Conservation (phyloP, 1,140 invertebrate species). For the Rhizoglyphus robini region DNA sequence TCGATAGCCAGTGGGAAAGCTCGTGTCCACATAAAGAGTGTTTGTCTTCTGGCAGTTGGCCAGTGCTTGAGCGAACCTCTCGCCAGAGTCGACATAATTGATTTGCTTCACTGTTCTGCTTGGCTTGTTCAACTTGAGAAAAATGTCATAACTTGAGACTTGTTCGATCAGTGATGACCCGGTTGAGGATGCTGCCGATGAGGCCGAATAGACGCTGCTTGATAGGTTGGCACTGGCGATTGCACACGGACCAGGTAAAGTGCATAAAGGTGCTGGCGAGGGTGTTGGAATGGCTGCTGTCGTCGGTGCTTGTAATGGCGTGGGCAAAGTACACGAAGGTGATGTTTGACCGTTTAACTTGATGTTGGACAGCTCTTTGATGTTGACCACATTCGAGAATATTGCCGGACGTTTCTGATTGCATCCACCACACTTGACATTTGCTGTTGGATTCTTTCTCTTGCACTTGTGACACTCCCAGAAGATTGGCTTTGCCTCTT, state of each 20-base stretch:
- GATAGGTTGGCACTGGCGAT: neutral
- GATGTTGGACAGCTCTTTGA: neutral
- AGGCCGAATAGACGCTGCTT: neutral
- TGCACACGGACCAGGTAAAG: neutral
- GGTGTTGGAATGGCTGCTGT: too few species aligned
- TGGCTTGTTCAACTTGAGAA: neutral
- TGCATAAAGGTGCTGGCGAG: neutral
- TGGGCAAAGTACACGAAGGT: neutral
- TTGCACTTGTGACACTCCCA: neutral
- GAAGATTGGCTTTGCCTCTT: neutral
- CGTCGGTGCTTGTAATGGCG: too few species aligned
- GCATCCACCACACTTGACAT: neutral
- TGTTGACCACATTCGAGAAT: neutral
- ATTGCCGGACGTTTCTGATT: slow-evolving; percentile 1
- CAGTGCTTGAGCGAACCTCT: neutral
- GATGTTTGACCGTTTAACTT: neutral
- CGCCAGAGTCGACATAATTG: neutral
- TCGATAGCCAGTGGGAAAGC: neutral
- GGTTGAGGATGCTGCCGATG: neutral
- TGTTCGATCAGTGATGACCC: neutral
- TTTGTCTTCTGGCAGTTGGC: neutral
- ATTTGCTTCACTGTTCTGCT: neutral
- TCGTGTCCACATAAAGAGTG: neutral
- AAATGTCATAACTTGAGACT: slow-evolving; percentile 1
- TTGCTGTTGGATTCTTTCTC: neutral